Base-by-base conservation (phyloP, 1,140 invertebrate species). In the Anoplophora glabripennis region DNA sequence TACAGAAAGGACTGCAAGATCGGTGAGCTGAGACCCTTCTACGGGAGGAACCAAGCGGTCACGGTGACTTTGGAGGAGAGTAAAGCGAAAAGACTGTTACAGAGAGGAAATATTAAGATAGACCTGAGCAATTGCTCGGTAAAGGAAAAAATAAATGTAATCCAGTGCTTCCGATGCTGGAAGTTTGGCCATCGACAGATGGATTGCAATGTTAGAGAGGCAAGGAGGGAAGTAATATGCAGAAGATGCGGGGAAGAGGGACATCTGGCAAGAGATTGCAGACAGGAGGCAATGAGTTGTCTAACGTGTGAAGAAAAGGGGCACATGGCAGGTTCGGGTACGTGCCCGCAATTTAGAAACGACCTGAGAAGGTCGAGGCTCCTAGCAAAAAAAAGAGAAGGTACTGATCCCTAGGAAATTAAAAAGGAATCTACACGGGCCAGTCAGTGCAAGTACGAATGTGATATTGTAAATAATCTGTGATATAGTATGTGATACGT, bases 131-230 rank as follows among this genome's bases (percentile, higher is more conserved):
- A n/a, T n/a, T 66, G 64, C 21, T 7, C 1, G 15, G 17, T 67
- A 12, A 51, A 58, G 12, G 41, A 58, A 11, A 64, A 59, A 35
- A 8, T 56, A 0, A 33, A 56, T 9, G 7, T 55, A 7, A 8
- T 36, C 35, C 61, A 42, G 37, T 66, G 65, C 12, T 47, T n/a
- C n/a, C 61, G 42, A 45, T 64, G 62, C 42, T 67, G 65, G 59
- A 38, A 14, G 3, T 42, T 28, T 12, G 59, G 36, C 7, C 65
- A 67, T 38, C 41, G 1, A 10, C 18, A 8, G 21, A 41, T 18
- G 4, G 40, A 45, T 9, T 67, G 63, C 38, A 28, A 45, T n/a
- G 53, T 45, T 18, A 11, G 17, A 7, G 62, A 65, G 12, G n/a
- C n/a, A n/a, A n/a, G n/a, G n/a, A 58, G 58, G 38, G 41, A 9